Percentiles rank a stretch among this genome's conserved stretches.
Evolutionary conservation across 2,113 vertebrate species (phyloP).

Genomic region (Pseudonaja textilis): DNA sequence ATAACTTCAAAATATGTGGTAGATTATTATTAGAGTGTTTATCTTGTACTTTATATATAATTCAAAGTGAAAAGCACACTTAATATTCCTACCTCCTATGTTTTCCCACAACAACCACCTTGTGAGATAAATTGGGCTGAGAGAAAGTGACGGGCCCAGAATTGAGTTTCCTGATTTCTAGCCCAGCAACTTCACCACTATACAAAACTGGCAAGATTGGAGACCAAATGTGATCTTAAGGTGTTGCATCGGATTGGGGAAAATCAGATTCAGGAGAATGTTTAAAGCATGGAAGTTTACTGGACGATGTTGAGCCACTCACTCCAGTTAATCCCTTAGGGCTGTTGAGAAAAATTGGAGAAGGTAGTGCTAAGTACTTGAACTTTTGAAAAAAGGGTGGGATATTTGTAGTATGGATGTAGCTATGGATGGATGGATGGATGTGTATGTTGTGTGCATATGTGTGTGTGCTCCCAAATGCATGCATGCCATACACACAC

Average conservation of each 20-base stretch:
- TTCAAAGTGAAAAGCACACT: neutral
- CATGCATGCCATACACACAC: neutral
- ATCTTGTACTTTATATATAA: neutral
- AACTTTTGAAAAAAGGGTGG: neutral
- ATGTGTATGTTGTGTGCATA: no score
- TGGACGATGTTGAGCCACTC: neutral
- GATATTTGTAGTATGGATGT: neutral
- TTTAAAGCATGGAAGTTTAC: neutral
- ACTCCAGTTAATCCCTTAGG: neutral
- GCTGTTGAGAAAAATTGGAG: neutral
- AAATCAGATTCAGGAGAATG: neutral
- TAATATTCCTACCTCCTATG: neutral
- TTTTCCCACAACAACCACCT: neutral
- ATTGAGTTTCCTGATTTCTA: neutral
- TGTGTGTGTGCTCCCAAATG: neutral
- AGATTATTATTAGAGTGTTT: neutral
- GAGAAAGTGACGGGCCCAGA: neutral
- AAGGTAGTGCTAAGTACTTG: neutral
- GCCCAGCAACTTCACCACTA: neutral
- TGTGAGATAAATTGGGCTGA: neutral
- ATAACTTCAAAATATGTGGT: neutral
- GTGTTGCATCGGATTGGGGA: neutral
- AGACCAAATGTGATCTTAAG: neutral
- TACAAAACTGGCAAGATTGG: neutral
- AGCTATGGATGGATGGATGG: no score